Evolutionary conservation across 1,140 invertebrate genomes (phyloP).

Genomic region (Sarcophaga peregrina): DNA sequence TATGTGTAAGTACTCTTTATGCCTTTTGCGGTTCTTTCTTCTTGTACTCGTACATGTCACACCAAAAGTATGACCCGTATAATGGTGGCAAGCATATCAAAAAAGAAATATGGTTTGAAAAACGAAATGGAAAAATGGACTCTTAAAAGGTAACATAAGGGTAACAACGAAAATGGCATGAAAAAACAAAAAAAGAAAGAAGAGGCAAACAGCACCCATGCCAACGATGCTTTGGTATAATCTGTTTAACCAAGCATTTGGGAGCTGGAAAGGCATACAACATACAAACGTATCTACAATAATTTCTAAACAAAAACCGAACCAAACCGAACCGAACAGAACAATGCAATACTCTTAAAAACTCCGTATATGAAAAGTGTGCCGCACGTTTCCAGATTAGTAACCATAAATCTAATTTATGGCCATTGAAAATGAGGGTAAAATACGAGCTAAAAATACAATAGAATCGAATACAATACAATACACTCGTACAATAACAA

Average conservation of each 20-base stretch:
- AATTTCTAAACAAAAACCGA: not conserved
- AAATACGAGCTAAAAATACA: not conserved
- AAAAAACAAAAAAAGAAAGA: no score
- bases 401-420: slow-evolving; percentile 35
- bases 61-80: not conserved
- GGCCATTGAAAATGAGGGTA: slow-evolving; percentile 22
- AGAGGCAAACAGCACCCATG: no score
- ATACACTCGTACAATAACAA: no score
- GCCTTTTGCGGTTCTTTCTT: no score
- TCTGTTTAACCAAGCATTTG: no score
- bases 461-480: not conserved
- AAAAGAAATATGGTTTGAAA: not conserved
- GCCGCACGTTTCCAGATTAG: slow-evolving; percentile 18
- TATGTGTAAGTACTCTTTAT: no score
- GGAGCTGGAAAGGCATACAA: not conserved
- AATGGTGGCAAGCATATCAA: not conserved
- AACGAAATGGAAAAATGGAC: not conserved
- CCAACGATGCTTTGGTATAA: no score
- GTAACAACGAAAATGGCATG: not conserved
- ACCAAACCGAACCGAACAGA: not conserved
- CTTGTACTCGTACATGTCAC: not conserved
- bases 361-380: not conserved
- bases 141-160: slow-evolving; percentile 6
- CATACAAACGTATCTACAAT: not conserved
- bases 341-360: not conserved